These are phyloP conservation scores for Moxostoma hubbsi DNA, from an alignment of 2,797 vertebrate species.

Conservation along the genomic window DNA sequence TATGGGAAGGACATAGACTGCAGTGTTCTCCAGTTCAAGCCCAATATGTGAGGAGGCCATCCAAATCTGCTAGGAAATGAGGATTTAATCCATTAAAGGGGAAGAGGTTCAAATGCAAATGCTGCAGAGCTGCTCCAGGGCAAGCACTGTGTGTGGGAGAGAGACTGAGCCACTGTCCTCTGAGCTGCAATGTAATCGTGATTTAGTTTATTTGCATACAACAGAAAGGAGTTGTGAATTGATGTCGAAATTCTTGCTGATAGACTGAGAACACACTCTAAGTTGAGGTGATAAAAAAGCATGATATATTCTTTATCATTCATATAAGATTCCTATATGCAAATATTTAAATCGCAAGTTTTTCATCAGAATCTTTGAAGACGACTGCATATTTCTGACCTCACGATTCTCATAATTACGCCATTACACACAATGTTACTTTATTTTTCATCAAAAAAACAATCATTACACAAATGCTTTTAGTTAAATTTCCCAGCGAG, in stretches of 20 bases:
- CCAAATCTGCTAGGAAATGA: constrained; percentile 30
- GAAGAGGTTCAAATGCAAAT: constrained; percentile 28
- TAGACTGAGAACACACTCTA: not conserved
- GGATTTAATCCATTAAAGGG: constrained; percentile 36
- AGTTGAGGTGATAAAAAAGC: not conserved
- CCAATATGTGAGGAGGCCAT: constrained; percentile 1
- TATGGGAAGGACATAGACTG: not conserved
- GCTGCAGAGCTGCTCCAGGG: constrained; percentile 25
- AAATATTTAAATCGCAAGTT: not conserved
- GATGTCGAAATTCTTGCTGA: not conserved
- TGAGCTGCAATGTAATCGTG: constrained; percentile 6
- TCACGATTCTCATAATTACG: not conserved
- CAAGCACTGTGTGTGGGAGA: constrained; percentile 20
- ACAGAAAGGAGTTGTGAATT: not conserved
- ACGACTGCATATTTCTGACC: not conserved
- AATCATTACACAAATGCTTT: not conserved
- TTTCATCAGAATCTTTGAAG: not conserved
- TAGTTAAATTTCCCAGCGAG: not conserved
- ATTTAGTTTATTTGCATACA: constrained; percentile 20
- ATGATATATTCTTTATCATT: not conserved
- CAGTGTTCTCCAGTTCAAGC: constrained; percentile 13
- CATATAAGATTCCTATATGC: not conserved
- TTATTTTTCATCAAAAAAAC: constrained; percentile 10
- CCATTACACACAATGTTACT: not conserved
- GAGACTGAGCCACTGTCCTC: constrained; percentile 13